These are phyloP conservation scores for Clangula hyemalis DNA, from an alignment of 2,797 vertebrate genomes.

Conservation along the genomic window DNA sequence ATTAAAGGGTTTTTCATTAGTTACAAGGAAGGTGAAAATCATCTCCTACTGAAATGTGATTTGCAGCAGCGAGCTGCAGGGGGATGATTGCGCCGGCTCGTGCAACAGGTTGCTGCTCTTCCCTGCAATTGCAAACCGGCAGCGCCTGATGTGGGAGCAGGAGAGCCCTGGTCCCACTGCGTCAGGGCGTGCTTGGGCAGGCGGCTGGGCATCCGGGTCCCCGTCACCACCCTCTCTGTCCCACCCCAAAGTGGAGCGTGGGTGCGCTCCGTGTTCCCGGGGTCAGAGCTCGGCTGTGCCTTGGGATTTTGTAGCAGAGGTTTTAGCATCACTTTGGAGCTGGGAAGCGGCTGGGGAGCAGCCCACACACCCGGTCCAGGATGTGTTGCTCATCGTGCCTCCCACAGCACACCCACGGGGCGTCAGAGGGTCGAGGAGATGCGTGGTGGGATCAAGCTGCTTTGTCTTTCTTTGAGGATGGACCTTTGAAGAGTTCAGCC, in stretches of 20 bases:
- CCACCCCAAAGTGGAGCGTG: rapidly evolving
- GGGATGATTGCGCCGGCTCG: not conserved
- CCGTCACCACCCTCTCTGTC: too few relatives aligned
- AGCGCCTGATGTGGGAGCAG: not conserved
- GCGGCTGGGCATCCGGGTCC: not conserved
- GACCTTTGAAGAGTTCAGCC: not conserved
- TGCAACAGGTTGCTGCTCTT: not conserved
- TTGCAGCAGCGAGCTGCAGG: constrained; percentile 2
- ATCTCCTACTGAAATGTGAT: constrained; percentile 23
- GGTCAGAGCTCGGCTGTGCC: not conserved
- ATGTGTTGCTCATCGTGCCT: not conserved
- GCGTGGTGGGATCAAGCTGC: rapidly evolving
- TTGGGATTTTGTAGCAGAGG: not conserved
- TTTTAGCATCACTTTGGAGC: not conserved
- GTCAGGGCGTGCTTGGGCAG: not conserved
- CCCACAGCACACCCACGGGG: too few relatives aligned
- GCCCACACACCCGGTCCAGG: not conserved
- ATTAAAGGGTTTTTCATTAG: constrained; percentile 54
- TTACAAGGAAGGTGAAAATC: constrained; percentile 33
- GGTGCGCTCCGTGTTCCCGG: not conserved
- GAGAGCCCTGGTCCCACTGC: not conserved
- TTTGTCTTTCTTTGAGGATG: not conserved
- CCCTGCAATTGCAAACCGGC: not conserved
- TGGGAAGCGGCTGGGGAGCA: not conserved
- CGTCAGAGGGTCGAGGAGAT: not conserved